Evolutionary conservation across 2,888 invertebrate genomes (phyloP).

Genomic region (Neocrepidodera transversa): DNA sequence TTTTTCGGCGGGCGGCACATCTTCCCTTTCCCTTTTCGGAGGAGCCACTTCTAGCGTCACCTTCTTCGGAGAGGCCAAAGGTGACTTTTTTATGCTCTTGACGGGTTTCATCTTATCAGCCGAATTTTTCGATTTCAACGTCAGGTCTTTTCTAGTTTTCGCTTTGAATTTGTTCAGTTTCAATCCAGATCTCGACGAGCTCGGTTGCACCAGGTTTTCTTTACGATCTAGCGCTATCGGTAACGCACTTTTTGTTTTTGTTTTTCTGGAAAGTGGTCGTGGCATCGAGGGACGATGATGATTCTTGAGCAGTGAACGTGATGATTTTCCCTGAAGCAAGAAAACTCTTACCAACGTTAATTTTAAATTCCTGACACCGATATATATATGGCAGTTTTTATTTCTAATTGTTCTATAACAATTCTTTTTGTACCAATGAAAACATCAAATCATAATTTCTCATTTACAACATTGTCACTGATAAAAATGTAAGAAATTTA

Average conservation of each 20-base stretch:
- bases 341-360: constrained; percentile 52
- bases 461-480: too few species aligned
- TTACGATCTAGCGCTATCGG: constrained; percentile 53
- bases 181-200: constrained; percentile 47
- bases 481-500: too few species aligned
- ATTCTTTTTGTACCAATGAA: too few species aligned
- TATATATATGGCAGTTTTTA: neutral
- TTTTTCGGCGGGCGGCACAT: constrained; percentile 28
- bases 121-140: constrained; percentile 47
- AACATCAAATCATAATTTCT: too few species aligned
- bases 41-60: constrained; percentile 29
- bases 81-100: constrained; percentile 21
- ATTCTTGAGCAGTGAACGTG: constrained; percentile 47
- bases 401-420: too few species aligned
- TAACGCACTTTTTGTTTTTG: constrained; percentile 36
- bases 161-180: constrained; percentile 47
- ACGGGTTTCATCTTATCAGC: constrained; percentile 37
- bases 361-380: constrained; percentile 10
- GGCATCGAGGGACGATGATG: constrained; percentile 45
- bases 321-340: constrained; percentile 55
- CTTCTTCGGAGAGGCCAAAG: constrained; percentile 30
- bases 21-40: constrained; percentile 16
- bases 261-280: constrained; percentile 42
- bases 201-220: constrained; percentile 54
- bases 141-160: constrained; percentile 45